Conservation (phyloP, 2,113 vertebrate genomes). For the Dermatemys mawii region DNA sequence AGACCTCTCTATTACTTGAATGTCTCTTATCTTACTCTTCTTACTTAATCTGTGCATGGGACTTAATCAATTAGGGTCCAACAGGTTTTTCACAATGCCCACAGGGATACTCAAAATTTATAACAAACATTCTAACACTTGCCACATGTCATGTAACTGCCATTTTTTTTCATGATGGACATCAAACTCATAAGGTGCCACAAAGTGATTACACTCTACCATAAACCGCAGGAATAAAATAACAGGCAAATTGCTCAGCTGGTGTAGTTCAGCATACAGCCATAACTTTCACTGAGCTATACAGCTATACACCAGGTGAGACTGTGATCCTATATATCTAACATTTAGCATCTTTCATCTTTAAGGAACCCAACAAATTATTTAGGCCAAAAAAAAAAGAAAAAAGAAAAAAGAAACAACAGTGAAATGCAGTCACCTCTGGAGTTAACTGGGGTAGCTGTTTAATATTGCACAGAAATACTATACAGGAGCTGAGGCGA, state of each 20-base stretch:
- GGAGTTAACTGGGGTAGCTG: neutral
- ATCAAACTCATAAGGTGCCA: neutral
- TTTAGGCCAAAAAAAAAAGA: no score
- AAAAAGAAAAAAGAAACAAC: neutral
- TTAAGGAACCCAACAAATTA: neutral
- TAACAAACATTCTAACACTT: neutral
- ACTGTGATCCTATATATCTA: neutral
- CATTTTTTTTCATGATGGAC: neutral
- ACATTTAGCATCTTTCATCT: neutral
- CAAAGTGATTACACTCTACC: neutral
- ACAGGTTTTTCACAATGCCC: neutral
- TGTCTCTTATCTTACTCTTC: neutral
- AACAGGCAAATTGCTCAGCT: neutral
- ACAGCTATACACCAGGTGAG: neutral
- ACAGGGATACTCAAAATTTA: neutral
- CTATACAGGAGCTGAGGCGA: neutral
- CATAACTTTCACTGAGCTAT: neutral
- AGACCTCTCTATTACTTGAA: neutral
- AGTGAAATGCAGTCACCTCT: neutral
- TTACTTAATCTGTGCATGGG: rapidly evolving
- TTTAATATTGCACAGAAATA: neutral
- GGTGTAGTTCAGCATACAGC: neutral
- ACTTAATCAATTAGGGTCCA: neutral
- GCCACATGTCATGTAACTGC: neutral
- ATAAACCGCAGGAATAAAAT: neutral